These are phyloP conservation scores for Fregetta grallaria DNA, from an alignment of 2,113 vertebrate species.

Conservation along the genomic window DNA sequence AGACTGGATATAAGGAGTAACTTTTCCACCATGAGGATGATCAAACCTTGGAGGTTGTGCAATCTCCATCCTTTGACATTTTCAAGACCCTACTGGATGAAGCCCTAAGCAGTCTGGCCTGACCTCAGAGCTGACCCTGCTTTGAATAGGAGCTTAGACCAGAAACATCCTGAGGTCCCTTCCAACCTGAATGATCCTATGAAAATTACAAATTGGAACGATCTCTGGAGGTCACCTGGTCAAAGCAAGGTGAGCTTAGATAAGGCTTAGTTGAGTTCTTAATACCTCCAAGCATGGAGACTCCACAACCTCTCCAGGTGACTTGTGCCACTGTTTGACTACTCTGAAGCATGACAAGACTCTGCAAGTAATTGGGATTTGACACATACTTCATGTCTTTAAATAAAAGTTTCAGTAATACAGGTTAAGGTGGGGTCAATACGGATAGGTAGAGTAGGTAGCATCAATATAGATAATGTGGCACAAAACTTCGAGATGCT, in stretches of 20 bases:
- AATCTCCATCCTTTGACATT: background rate
- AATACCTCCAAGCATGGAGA: background rate
- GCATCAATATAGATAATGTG: background rate
- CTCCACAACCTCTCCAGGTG: background rate
- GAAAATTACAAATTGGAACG: background rate
- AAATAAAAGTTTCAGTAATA: background rate
- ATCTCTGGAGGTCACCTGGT: background rate
- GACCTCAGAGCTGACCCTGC: background rate
- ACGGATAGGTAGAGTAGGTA: background rate
- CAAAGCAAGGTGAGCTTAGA: background rate
- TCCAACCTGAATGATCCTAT: background rate
- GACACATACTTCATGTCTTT: background rate
- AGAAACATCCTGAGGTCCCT: background rate
- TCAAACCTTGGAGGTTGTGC: background rate
- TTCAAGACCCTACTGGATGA: background rate
- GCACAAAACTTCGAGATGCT: background rate
- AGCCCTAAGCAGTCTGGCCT: background rate
- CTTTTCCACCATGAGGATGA: background rate
- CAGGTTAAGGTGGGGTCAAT: background rate
- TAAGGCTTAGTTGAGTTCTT: background rate
- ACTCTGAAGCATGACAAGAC: background rate
- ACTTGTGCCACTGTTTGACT: background rate
- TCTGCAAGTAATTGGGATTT: background rate
- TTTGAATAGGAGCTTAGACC: background rate
- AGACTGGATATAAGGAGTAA: background rate